Conservation (phyloP, 2,113 vertebrate species). For the Dendrocopos noguchii region DNA sequence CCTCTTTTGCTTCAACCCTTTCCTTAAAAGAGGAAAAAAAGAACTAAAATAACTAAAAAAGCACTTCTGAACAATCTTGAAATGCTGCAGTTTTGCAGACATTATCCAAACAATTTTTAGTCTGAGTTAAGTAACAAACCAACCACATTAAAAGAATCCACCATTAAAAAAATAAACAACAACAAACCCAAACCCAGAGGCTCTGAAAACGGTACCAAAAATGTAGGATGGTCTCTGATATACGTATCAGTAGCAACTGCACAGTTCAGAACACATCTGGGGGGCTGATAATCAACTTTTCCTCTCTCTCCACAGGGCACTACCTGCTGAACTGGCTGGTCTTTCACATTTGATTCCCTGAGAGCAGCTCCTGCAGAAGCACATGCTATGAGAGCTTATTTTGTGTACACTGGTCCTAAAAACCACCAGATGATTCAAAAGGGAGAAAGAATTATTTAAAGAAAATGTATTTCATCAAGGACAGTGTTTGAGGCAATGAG, state of each 20-base stretch:
- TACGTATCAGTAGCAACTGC: not conserved
- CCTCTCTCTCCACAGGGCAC: not conserved
- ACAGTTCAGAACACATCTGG: not conserved
- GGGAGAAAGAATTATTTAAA: not conserved
- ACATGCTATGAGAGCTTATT: not conserved
- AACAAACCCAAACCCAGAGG: not conserved
- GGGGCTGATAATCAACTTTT: not conserved
- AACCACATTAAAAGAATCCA: too few species aligned
- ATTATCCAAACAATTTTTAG: not conserved
- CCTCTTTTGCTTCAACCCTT: accelerated
- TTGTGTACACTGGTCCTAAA: not conserved
- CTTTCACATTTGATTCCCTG: not conserved
- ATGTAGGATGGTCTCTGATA: not conserved
- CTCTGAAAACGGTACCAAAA: not conserved
- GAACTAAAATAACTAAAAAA: not conserved
- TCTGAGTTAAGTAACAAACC: too few species aligned
- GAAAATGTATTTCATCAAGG: not conserved
- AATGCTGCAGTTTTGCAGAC: not conserved
- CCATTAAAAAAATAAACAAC: not conserved
- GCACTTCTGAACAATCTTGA: not conserved
- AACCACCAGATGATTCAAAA: not conserved
- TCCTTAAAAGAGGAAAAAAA: not conserved
- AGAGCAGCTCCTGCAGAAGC: not conserved
- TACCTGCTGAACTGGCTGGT: accelerated
- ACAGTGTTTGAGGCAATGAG: not conserved